Conservation (phyloP, 2,797 vertebrate species). For the Notolepis coatsorum region DNA sequence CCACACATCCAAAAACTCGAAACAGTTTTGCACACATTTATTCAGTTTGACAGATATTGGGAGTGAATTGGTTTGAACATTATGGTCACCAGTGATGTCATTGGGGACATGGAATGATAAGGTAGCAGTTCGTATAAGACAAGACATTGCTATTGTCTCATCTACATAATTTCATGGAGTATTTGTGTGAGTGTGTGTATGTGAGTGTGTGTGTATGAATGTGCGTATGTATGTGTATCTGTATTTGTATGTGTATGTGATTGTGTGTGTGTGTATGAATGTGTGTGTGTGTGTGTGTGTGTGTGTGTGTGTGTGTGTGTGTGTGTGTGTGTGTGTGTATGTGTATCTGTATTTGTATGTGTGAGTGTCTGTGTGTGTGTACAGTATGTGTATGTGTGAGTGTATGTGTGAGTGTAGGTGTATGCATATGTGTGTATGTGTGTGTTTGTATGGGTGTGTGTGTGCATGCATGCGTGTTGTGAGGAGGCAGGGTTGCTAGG, state of each 20-base stretch:
- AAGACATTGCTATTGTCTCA: no score
- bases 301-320: slow-evolving; percentile 20
- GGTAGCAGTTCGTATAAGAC: no score
- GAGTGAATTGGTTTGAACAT: no score
- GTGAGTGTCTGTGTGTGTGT: background rate
- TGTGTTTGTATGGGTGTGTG: background rate
- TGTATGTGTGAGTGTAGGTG: slow-evolving; percentile 16
- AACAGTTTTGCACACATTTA: no score
- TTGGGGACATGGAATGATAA: no score
- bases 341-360: background rate
- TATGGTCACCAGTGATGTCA: no score
- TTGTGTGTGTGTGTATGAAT: background rate
- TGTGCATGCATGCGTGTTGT: slow-evolving; percentile 16
- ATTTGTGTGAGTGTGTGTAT: no score
- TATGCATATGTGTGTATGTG: slow-evolving; percentile 7
- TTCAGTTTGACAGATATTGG: no score
- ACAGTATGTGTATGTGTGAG: background rate
- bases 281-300: background rate
- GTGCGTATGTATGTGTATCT: background rate
- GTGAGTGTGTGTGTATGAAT: background rate
- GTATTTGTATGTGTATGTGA: background rate
- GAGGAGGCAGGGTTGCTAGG: slow-evolving; percentile 29
- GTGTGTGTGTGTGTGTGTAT: slow-evolving; percentile 6
- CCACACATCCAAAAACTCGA: no score
- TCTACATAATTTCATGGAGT: no score